Conservation (phyloP, 2,888 invertebrate species). For the Eugnorisma glareosa region DNA sequence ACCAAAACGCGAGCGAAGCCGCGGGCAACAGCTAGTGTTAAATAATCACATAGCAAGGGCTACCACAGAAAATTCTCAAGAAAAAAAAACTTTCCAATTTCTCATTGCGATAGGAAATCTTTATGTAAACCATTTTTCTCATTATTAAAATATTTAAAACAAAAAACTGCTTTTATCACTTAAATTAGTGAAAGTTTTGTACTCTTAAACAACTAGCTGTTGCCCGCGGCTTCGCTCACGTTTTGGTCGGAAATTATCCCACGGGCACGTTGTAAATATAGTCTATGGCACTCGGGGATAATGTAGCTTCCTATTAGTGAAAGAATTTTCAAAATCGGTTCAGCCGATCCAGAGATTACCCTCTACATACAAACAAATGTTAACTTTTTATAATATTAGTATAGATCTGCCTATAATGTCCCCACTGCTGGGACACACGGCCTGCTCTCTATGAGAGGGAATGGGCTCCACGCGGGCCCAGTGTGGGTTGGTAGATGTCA, state of each 20-base stretch:
- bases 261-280: no score
- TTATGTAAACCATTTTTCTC: neutral
- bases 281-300: no score
- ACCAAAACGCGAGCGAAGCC: no score
- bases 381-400: no score
- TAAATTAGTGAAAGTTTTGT: slow-evolving; percentile 2
- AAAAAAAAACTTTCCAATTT: neutral
- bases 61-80: neutral
- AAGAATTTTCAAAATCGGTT: no score
- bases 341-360: no score
- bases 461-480: neutral
- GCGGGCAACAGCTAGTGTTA: no score
- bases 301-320: no score
- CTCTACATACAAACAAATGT: no score
- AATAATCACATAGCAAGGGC: neutral
- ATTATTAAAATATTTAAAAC: slow-evolving; percentile 13
- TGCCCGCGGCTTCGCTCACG: no score
- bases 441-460: neutral
- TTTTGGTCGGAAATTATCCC: no score
- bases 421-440: neutral
- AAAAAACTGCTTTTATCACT: slow-evolving; percentile 30
- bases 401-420: neutral
- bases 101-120: slow-evolving; percentile 22
- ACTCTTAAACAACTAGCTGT: no score
- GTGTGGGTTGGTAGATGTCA: neutral